Conservation (phyloP, 2,888 invertebrate species). For the Baronia brevicornis region DNA sequence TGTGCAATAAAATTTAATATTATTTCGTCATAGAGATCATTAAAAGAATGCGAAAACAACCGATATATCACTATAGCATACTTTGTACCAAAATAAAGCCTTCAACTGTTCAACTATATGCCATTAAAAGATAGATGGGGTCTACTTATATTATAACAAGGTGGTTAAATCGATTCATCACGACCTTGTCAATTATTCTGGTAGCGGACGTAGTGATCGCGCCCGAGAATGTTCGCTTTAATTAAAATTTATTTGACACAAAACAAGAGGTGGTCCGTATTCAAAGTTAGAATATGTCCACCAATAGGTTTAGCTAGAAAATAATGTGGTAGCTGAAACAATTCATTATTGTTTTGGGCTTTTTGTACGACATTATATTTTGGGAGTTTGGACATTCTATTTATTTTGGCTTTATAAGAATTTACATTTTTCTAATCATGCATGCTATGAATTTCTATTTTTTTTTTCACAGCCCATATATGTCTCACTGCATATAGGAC, state of each 20-base stretch:
- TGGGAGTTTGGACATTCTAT: too few species aligned
- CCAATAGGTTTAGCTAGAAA: too few species aligned
- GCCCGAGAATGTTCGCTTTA: slow-evolving; percentile 49
- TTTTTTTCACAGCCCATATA: too few species aligned
- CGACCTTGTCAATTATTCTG: slow-evolving; percentile 61
- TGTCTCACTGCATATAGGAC: too few species aligned
- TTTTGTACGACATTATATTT: too few species aligned
- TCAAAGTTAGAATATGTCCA: slow-evolving; percentile 9
- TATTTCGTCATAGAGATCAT: slow-evolving; percentile 15
- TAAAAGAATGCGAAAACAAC: slow-evolving; percentile 16
- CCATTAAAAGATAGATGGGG: slow-evolving; percentile 58
- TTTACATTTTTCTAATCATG: too few species aligned
- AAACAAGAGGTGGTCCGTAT: slow-evolving; percentile 14
- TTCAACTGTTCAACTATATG: slow-evolving; percentile 39
- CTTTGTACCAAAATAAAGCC: slow-evolving; percentile 50
- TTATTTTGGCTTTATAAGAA: too few species aligned
- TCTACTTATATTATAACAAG: slow-evolving; percentile 62
- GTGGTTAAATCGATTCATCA: slow-evolving; percentile 65
- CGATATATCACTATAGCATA: slow-evolving; percentile 58
- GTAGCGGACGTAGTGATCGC: slow-evolving; percentile 45
- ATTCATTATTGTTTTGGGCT: too few species aligned
- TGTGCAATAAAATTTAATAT: slow-evolving; percentile 12
- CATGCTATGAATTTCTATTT: too few species aligned
- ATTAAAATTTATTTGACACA: slow-evolving; percentile 70
- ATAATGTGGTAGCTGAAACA: too few species aligned